Evolutionary conservation across 1,140 invertebrate genomes (phyloP), one percentile per base, ranked within the genome.

Genomic region (Drosophila pallidifrons): DNA sequence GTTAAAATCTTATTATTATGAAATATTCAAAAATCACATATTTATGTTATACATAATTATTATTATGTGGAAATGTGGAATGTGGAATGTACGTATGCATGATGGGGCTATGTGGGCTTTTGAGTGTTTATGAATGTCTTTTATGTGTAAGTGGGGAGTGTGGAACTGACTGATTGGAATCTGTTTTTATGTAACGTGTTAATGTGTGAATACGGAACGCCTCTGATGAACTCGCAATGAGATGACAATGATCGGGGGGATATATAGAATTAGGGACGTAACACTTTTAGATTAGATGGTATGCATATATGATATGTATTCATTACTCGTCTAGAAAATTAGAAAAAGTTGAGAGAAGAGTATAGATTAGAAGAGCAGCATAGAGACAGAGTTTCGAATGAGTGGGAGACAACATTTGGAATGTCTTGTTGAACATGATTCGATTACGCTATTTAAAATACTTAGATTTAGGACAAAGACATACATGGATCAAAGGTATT

Each of bases 251-350:
- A 79, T 69, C 71, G 69, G 69, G 54, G 54, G 32, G 63, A 49
- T 66, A 63, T 58, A 63, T 49, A 59, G 70, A 72, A 71, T 79
- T 49, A 61, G 54, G 67, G 76, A 63, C 82, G 63, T 64, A 81
- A 81, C 82, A 74, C 82, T 47, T 25, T 75, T 76, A 63, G 45
- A 49, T 67, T 60, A 71, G 71, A 77, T 87, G 83, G 54, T 86
- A 86, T 81, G 82, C 75, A 76, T 74, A 82, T 89, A 88, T 89
- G 83, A 89, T 81, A 91, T 79, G 76, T 85, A 81, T 81, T 91
- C 79, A 90, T 91, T 91, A 91, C 86, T 91, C 89, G 88, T 91
- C 89, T 91, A 91, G 85, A 91, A 87, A 91, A 91, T 91, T 72
- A 90, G 89, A 91, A 87, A 87, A 65, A 83, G 80, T 85, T 72